Evolutionary conservation across 2,888 invertebrate genomes (phyloP).

Genomic region (Herminia tarsipennalis): DNA sequence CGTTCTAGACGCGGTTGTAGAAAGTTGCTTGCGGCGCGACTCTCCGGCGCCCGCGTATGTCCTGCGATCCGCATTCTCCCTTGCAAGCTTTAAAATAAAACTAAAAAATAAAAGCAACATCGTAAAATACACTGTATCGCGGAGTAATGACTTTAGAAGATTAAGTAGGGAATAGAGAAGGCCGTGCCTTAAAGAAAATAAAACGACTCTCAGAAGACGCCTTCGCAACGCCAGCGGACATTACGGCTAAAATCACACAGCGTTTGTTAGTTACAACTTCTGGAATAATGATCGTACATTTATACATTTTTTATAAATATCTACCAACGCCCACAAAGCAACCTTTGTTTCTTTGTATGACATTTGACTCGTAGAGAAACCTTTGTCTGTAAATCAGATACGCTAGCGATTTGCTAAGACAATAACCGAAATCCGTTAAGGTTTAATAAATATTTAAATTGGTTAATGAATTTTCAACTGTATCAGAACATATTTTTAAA

Average conservation of each 20-base stretch:
- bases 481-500: conserved; percentile 27
- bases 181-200: conserved; percentile 29
- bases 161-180: conserved; percentile 68
- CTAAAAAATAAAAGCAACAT: conserved; percentile 71
- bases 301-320: conserved; percentile 11
- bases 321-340: conserved; percentile 1
- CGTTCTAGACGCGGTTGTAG: conserved; percentile 83
- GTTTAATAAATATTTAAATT: conserved; percentile 13
- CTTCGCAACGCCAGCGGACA: conserved; percentile 27
- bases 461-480: conserved; percentile 27
- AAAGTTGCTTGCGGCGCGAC: conserved; percentile 85
- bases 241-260: conserved; percentile 15
- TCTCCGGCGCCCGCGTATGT: conserved; percentile 78
- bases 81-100: conserved; percentile 73
- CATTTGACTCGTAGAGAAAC: neutral
- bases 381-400: neutral
- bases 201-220: conserved; percentile 30
- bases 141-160: conserved; percentile 58
- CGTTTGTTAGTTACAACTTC: conserved; percentile 18
- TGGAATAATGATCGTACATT: conserved; percentile 6
- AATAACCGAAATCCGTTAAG: conserved; percentile 10
- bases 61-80: conserved; percentile 83
- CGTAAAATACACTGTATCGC: conserved; percentile 72
- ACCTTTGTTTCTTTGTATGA: conserved; percentile 5
- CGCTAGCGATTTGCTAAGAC: neutral